Evolutionary conservation across 2,797 vertebrate species (phyloP).

Genomic region (Notolabrus celidotus): DNA sequence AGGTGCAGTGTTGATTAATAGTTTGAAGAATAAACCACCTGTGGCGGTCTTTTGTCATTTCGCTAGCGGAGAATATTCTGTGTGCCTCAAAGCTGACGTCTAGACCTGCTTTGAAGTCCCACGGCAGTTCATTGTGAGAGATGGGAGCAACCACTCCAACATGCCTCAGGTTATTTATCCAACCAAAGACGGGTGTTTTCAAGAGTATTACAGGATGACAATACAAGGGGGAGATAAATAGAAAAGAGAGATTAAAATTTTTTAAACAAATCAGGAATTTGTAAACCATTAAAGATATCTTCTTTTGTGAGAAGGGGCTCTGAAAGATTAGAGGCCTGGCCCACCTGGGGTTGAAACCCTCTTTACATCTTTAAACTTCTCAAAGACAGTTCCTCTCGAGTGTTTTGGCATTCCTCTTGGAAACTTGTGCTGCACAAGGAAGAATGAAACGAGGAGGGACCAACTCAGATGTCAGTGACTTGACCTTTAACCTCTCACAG

Average conservation of each 20-base stretch:
- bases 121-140: conserved; percentile 56
- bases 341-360: conserved; percentile 65
- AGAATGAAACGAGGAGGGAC: conserved; percentile 36
- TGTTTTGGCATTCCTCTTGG: conserved; percentile 47
- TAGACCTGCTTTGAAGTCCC: conserved; percentile 80
- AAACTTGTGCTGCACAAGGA: conserved; percentile 37
- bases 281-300: conserved; percentile 58
- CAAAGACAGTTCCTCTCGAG: conserved; percentile 46
- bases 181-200: conserved; percentile 69
- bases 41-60: conserved; percentile 73
- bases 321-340: conserved; percentile 52
- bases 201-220: conserved; percentile 65
- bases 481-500: conserved; percentile 53
- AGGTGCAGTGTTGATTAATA: conserved; percentile 72
- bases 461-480: conserved; percentile 53
- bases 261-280: conserved; percentile 71
- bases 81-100: conserved; percentile 60
- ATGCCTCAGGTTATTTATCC: conserved; percentile 80
- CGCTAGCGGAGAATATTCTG: conserved; percentile 59
- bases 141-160: conserved; percentile 58
- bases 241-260: conserved; percentile 63
- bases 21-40: conserved; percentile 77
- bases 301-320: conserved; percentile 47
- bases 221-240: conserved; percentile 52
- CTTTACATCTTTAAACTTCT: conserved; percentile 45